phyloP scores from a whole-genome alignment of 1,140 invertebrate species.

The Neodiprion fabricii region DNA sequence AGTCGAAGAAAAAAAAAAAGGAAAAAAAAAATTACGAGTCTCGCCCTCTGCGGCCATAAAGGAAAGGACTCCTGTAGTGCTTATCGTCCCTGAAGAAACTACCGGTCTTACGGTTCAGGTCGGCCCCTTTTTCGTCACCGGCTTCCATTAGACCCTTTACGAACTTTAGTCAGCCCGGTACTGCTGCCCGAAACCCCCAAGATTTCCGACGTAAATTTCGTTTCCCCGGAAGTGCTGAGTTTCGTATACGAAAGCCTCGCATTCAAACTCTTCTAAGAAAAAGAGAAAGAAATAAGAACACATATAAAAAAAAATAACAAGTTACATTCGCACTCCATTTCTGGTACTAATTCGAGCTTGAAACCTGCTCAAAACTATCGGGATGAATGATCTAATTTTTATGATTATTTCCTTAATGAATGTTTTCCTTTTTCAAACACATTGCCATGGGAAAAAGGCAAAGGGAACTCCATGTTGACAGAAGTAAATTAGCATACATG shows the following conservation, averaged over 20 bases:
- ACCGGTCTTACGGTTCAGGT: background rate
- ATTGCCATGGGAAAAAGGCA: no score
- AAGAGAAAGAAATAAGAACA: no score
- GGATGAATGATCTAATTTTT: no score
- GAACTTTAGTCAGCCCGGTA: background rate
- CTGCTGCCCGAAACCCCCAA: background rate
- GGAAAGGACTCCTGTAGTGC: background rate
- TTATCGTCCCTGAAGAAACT: background rate
- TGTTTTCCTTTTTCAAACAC: no score
- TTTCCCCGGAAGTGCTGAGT: background rate
- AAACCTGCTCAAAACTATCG: no score
- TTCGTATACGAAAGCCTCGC: background rate
- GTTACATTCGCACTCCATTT: no score
- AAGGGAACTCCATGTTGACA: background rate
- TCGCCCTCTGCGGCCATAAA: background rate
- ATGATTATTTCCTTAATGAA: no score
- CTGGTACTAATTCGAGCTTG: no score
- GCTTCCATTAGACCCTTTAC: background rate
- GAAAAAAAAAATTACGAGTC: background rate
- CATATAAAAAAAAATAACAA: no score
- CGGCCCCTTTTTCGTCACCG: conserved; percentile 2
- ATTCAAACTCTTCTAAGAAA: no score
- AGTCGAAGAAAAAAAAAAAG: background rate
- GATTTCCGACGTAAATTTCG: background rate
- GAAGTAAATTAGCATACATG: background rate